Conservation (phyloP, 2,113 vertebrate genomes). For the Arenaria interpres region DNA sequence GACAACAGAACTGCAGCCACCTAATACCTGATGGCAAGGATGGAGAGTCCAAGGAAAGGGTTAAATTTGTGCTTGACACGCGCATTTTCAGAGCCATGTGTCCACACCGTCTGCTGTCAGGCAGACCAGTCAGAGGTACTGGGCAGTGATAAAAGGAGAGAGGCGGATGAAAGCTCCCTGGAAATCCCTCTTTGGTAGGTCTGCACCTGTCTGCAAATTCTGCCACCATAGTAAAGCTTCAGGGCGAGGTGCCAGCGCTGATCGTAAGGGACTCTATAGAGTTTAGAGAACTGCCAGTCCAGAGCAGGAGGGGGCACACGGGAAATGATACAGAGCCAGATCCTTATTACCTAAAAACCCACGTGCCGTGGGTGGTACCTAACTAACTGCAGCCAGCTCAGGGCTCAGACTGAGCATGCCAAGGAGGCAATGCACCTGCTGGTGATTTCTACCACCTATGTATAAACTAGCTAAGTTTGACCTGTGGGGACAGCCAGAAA, state of each 20-base stretch:
- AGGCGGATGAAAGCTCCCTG: not conserved
- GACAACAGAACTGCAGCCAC: not conserved
- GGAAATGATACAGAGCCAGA: not conserved
- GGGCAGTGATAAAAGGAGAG: not conserved
- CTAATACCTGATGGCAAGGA: not conserved
- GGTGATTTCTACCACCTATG: not conserved
- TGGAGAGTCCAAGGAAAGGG: not conserved
- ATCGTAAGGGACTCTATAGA: fast-evolving
- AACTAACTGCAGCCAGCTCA: not conserved
- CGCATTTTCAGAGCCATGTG: not conserved
- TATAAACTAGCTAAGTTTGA: not conserved
- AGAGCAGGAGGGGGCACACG: not conserved
- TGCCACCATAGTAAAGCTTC: not conserved
- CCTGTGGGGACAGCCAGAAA: not conserved
- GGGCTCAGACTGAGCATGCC: not conserved
- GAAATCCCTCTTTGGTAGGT: not conserved
- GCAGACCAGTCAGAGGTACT: not conserved
- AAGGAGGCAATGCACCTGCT: not conserved
- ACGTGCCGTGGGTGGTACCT: not conserved
- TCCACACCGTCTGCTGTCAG: not conserved
- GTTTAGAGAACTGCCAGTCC: not conserved
- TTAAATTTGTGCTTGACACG: not conserved
- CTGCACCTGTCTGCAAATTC: not conserved
- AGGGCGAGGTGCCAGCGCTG: not conserved
- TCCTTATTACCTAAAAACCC: not conserved